These are phyloP conservation scores for Oncorhynchus kisutch DNA, from an alignment of 2,113 vertebrate genomes.

Conservation along the genomic window DNA sequence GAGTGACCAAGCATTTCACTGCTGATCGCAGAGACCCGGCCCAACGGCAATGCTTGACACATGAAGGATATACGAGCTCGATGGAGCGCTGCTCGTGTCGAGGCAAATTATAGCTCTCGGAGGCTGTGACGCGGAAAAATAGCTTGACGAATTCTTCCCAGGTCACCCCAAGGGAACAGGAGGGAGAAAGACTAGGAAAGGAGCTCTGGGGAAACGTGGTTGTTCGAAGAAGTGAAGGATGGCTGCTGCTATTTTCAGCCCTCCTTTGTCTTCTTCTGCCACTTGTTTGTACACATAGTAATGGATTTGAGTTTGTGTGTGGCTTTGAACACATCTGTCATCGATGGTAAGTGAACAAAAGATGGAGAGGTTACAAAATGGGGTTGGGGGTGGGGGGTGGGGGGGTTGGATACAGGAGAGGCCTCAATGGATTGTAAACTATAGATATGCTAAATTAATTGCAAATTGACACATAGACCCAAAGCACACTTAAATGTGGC, in stretches of 20 bases:
- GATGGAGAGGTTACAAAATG: neutral
- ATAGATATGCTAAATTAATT: too few species aligned
- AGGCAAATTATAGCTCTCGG: constrained; percentile 56
- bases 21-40: constrained; percentile 27
- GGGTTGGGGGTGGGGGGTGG: neutral
- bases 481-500: too few species aligned
- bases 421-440: too few species aligned
- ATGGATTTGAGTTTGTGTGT: constrained; percentile 22
- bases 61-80: constrained; percentile 42
- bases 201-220: constrained; percentile 29
- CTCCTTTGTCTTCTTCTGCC: constrained; percentile 28
- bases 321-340: constrained; percentile 15
- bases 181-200: constrained; percentile 36
- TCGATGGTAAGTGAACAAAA: neutral
- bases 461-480: too few species aligned
- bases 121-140: constrained; percentile 57
- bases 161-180: constrained; percentile 49
- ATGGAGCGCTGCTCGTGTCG: constrained; percentile 23
- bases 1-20: constrained; percentile 47
- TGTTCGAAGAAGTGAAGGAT: constrained; percentile 30
- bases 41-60: constrained; percentile 49
- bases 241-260: constrained; percentile 44
- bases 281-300: constrained; percentile 31
- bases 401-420: too few species aligned
- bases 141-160: constrained; percentile 60